Conservation (phyloP, 2,888 invertebrate genomes). For the Petrolisthes manimaculis region DNA sequence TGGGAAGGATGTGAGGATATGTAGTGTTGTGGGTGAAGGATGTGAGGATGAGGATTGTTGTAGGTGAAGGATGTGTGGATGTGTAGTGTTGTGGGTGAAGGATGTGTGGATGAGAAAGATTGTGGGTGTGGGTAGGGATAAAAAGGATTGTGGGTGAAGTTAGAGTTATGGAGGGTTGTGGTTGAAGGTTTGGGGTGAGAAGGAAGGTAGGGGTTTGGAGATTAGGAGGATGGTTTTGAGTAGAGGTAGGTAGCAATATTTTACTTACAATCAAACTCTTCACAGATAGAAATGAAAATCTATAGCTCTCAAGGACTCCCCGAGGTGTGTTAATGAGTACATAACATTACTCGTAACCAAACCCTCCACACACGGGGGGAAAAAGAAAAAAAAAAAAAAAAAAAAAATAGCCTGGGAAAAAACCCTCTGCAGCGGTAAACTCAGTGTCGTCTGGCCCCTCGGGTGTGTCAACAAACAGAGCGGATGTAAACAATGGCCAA, state of each 20-base stretch:
- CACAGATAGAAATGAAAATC: too few species aligned
- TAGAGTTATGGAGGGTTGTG: background rate
- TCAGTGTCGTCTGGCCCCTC: background rate
- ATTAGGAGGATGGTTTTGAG: too few species aligned
- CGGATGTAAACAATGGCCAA: background rate
- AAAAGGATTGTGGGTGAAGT: background rate
- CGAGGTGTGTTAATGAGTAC: too few species aligned
- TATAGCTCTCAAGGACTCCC: too few species aligned
- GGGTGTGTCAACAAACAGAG: background rate
- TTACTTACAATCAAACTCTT: too few species aligned
- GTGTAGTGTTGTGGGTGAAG: background rate
- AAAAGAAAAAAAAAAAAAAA: too few species aligned
- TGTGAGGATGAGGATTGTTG: background rate
- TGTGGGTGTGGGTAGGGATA: background rate
- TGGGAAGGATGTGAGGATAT: background rate
- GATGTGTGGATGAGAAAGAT: background rate
- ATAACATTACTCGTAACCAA: too few species aligned
- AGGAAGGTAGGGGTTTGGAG: too few species aligned
- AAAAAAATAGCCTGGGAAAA: too few species aligned
- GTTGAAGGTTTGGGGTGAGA: too few species aligned
- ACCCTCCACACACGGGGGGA: too few species aligned
- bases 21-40: background rate
- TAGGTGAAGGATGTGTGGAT: background rate
- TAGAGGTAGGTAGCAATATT: too few species aligned
- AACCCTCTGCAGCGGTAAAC: background rate